A percentile compares a stretch with the other conserved stretches of the same genome.
phyloP scores from a whole-genome alignment of 2,888 invertebrate species.

The Eremobia ochroleuca region DNA sequence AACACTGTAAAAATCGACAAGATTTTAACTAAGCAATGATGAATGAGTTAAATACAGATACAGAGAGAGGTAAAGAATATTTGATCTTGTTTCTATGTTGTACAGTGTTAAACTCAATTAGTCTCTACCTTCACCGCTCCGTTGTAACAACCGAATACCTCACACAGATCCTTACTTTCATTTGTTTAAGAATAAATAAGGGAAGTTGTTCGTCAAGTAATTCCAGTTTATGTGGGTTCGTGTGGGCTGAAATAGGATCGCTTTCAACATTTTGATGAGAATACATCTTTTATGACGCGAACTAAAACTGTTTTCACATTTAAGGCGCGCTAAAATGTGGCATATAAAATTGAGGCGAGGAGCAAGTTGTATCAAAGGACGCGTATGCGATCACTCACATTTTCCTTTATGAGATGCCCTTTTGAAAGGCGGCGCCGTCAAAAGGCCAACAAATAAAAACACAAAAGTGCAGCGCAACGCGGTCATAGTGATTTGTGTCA shows the following conservation, averaged over 20 bases:
- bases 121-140: not conserved
- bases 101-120: slow-evolving; percentile 22
- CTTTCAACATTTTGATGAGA: slow-evolving; percentile 68
- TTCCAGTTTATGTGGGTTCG: slow-evolving; percentile 70
- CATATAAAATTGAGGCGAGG: slow-evolving; percentile 52
- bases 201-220: slow-evolving; percentile 72
- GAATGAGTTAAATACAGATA: not conserved
- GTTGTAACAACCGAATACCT: slow-evolving; percentile 32
- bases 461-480: slow-evolving; percentile 55
- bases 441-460: slow-evolving; percentile 63
- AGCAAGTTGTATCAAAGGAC: slow-evolving; percentile 49
- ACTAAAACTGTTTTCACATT: slow-evolving; percentile 66
- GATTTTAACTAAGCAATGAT: slow-evolving; percentile 10
- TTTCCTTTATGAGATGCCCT: slow-evolving; percentile 62
- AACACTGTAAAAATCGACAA: not conserved
- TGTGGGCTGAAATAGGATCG: slow-evolving; percentile 73
- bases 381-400: slow-evolving; percentile 56
- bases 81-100: not conserved
- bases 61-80: not conserved
- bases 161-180: slow-evolving; percentile 54
- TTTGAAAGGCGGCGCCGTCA: slow-evolving; percentile 59
- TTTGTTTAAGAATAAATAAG: slow-evolving; percentile 67
- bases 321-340: slow-evolving; percentile 37
- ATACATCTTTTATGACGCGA: slow-evolving; percentile 65
- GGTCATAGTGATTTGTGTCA: slow-evolving; percentile 65